Percentiles rank a stretch among this genome's conserved stretches.
Conservation (phyloP, 2,888 invertebrate species). For the Drosophila imparisetae region DNA sequence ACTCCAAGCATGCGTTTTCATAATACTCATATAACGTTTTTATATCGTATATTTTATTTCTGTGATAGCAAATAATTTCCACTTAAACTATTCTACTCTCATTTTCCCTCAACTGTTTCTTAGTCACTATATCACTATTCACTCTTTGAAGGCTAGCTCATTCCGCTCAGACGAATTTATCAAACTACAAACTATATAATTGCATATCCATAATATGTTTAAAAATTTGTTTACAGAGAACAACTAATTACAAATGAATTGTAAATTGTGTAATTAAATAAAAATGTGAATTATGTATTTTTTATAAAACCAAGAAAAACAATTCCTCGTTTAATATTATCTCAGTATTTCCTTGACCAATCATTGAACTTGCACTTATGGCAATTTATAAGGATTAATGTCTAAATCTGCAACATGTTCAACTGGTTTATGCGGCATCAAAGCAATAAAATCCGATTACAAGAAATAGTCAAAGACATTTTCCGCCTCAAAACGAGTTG, state of each 20-base stretch:
- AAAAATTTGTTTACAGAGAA: slow-evolving; percentile 64
- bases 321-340: not conserved
- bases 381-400: slow-evolving; percentile 41
- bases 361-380: slow-evolving; percentile 69
- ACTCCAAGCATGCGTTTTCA: slow-evolving; percentile 39
- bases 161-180: slow-evolving; percentile 72
- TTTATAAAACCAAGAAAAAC: slow-evolving; percentile 69
- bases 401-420: slow-evolving; percentile 45
- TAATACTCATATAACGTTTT: slow-evolving; percentile 63
- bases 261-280: slow-evolving; percentile 71
- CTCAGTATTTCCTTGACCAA: slow-evolving; percentile 34
- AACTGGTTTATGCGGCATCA: slow-evolving; percentile 64
- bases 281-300: slow-evolving; percentile 76
- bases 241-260: slow-evolving; percentile 50
- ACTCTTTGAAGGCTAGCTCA: slow-evolving; percentile 53
- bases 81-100: slow-evolving; percentile 28
- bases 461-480: slow-evolving; percentile 49
- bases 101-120: slow-evolving; percentile 40
- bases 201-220: slow-evolving; percentile 50
- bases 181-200: slow-evolving; percentile 51
- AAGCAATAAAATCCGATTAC: slow-evolving; percentile 49
- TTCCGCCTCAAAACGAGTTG: slow-evolving; percentile 60
- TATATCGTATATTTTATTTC: slow-evolving; percentile 74
- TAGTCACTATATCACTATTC: slow-evolving; percentile 58
- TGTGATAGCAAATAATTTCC: slow-evolving; percentile 77